These are phyloP conservation scores for Choloepus didactylus DNA, from an alignment of 2,797 vertebrate species.

Conservation along the genomic window DNA sequence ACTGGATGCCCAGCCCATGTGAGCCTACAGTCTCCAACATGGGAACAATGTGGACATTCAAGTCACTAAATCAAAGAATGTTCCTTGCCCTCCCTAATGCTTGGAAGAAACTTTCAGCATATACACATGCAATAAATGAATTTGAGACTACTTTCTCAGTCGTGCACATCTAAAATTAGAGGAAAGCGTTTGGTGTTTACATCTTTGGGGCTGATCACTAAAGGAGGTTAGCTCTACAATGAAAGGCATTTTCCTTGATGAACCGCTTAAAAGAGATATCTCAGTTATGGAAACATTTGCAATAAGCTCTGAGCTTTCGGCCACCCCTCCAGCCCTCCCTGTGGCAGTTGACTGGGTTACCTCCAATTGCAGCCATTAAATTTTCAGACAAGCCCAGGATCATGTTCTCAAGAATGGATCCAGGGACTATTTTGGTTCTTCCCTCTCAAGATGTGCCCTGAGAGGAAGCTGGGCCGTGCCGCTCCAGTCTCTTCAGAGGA, in stretches of 20 bases:
- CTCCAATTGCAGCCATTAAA: background rate
- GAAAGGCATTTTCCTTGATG: background rate
- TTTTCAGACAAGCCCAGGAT: background rate
- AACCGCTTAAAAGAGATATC: background rate
- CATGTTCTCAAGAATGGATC: background rate
- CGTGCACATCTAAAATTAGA: slow-evolving; percentile 27
- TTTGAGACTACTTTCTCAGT: background rate
- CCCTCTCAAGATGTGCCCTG: accelerated
- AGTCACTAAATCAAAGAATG: background rate
- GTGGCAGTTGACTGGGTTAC: background rate
- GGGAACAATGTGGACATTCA: background rate
- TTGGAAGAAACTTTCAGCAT: background rate
- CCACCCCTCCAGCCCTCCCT: background rate
- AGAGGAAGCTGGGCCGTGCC: background rate
- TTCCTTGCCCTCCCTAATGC: background rate
- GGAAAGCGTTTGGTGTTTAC: slow-evolving; percentile 12
- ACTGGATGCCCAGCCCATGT: background rate
- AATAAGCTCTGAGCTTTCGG: background rate
- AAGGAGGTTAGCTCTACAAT: background rate
- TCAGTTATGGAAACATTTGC: background rate
- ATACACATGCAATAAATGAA: background rate
- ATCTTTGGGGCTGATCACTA: slow-evolving; percentile 26
- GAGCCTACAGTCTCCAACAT: background rate
- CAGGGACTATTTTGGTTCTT: background rate
- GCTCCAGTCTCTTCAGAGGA: background rate